Evolutionary conservation across 2,797 vertebrate species (phyloP).

Genomic region (Gymnoscopelus microlampas): DNA sequence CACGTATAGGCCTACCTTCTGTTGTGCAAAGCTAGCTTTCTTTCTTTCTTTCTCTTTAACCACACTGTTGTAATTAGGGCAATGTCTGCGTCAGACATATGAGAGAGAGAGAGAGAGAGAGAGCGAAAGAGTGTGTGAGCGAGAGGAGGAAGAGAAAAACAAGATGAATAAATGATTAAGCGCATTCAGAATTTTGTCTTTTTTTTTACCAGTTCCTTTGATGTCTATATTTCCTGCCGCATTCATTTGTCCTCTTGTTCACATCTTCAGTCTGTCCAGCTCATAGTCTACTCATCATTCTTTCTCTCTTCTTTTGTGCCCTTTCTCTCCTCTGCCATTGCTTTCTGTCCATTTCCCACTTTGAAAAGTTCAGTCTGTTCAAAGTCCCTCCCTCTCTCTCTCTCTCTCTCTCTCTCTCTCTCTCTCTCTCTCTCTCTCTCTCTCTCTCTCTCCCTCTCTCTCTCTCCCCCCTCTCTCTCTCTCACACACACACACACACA

Average conservation of each 20-base stretch:
- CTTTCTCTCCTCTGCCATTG: conserved; percentile 20
- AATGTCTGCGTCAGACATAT: conserved; percentile 61
- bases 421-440: conserved; percentile 18
- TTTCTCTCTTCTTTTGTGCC: conserved; percentile 18
- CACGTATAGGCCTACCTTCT: too few species aligned
- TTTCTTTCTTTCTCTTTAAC: conserved; percentile 45
- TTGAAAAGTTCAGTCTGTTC: conserved; percentile 42
- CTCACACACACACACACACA: conserved; percentile 42
- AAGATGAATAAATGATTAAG: conserved; percentile 57
- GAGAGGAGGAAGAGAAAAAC: conserved; percentile 38
- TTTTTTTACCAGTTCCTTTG: conserved; percentile 61
- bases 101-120: background rate
- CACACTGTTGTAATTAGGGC: conserved; percentile 65
- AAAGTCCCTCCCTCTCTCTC: conserved; percentile 38
- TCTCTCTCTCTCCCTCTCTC: conserved; percentile 3
- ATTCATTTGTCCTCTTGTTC: conserved; percentile 39
- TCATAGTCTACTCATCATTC: conserved; percentile 39
- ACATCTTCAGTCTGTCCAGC: conserved; percentile 36
- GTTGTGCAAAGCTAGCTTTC: conserved; percentile 14
- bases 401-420: conserved; percentile 25
- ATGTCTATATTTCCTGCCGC: conserved; percentile 55
- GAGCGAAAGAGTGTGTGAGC: conserved; percentile 45
- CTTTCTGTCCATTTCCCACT: conserved; percentile 44
- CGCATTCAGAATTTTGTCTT: conserved; percentile 34
- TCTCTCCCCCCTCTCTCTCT: conserved; percentile 17